Evolutionary conservation across 2,888 invertebrate genomes (phyloP).

Genomic region (Stenolophus ochropezus): DNA sequence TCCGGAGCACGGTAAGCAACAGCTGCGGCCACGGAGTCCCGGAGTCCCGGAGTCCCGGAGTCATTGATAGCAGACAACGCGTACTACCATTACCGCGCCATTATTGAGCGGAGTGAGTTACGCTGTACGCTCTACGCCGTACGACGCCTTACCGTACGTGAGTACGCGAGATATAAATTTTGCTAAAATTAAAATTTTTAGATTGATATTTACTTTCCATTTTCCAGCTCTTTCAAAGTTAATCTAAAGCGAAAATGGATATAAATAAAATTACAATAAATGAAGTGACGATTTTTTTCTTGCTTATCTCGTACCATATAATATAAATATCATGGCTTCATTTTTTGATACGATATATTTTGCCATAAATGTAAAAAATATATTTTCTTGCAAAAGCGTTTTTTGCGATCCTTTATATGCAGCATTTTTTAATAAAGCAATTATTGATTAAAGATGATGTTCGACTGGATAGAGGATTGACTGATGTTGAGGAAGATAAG

Average conservation of each 20-base stretch:
- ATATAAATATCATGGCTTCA: too few relatives aligned
- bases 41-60: not conserved
- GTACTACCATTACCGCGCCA: not conserved
- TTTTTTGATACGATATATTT: too few relatives aligned
- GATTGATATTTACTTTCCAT: not conserved
- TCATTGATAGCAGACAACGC: conserved; percentile 22
- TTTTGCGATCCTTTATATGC: too few relatives aligned
- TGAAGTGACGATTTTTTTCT: not conserved
- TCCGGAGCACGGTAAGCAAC: not conserved
- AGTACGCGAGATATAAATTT: not conserved
- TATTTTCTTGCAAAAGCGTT: too few relatives aligned
- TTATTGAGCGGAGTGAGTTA: conserved; percentile 16
- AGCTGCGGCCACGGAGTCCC: not conserved
- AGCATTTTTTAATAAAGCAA: too few relatives aligned
- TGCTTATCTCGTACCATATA: too few relatives aligned
- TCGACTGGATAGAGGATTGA: too few relatives aligned
- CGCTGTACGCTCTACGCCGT: too few relatives aligned
- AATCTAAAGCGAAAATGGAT: not conserved
- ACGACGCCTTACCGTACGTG: not conserved
- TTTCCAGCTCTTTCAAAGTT: not conserved
- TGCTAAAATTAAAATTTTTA: not conserved
- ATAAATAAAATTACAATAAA: not conserved
- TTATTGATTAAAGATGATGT: too few relatives aligned
- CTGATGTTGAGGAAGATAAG: too few relatives aligned
- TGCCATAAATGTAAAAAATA: too few relatives aligned